Percentiles rank a stretch among this genome's conserved stretches.
phyloP scores from a whole-genome alignment of 2,113 vertebrate species.

The Desmodus rotundus region DNA sequence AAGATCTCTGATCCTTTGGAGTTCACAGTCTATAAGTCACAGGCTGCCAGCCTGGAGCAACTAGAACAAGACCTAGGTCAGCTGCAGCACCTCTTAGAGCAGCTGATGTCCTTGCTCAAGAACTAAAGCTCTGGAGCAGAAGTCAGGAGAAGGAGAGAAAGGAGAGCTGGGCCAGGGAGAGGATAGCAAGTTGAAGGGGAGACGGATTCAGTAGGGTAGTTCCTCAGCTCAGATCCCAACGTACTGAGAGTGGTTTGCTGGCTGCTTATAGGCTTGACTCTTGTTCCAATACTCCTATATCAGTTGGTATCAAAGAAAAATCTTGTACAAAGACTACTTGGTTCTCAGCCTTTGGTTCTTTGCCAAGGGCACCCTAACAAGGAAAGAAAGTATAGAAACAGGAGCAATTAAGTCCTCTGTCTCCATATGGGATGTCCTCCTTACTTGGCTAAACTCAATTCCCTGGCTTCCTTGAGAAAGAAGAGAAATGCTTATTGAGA shows the following conservation, averaged over 20 bases:
- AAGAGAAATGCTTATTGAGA: neutral
- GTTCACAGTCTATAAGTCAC: neutral
- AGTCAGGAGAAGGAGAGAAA: neutral
- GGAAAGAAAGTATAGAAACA: neutral
- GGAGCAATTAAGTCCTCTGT: neutral
- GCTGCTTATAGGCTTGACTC: neutral
- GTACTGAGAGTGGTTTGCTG: neutral
- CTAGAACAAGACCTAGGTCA: neutral
- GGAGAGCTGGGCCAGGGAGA: neutral
- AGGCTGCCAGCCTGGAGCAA: neutral
- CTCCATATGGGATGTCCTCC: neutral
- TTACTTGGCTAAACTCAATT: neutral
- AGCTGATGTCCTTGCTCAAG: neutral
- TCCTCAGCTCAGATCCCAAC: neutral
- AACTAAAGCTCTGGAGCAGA: neutral
- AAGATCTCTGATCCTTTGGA: conserved; percentile 6
- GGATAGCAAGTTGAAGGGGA: too few relatives aligned
- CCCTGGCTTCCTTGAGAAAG: neutral
- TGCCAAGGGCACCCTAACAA: neutral
- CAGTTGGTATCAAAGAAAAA: neutral
- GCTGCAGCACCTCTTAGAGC: neutral
- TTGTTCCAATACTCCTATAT: neutral
- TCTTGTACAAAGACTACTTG: neutral
- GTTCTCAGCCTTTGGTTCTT: neutral
- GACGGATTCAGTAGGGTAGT: neutral